phyloP scores from a whole-genome alignment of 2,113 vertebrate genomes.

The Albula glossodonta region DNA sequence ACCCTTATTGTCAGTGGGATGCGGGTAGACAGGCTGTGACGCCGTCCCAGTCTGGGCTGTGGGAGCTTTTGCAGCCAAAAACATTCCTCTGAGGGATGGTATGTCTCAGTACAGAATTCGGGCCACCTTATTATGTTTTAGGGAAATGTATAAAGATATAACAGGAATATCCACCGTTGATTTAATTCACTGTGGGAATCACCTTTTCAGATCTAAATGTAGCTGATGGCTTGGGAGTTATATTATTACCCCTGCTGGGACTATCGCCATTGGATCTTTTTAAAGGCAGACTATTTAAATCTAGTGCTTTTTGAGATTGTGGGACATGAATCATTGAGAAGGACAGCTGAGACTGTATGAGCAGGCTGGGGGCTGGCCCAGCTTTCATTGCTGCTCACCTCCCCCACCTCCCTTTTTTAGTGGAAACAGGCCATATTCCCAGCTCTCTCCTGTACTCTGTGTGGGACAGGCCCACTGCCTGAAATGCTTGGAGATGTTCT shows the following conservation, averaged over 20 bases:
- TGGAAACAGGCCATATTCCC: background rate
- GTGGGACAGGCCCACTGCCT: background rate
- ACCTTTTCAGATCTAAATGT: background rate
- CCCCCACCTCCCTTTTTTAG: background rate
- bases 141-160: background rate
- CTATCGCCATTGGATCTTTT: background rate
- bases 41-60: background rate
- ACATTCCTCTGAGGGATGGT: background rate
- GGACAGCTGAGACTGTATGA: background rate
- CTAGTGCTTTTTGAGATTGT: background rate
- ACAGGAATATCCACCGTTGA: background rate
- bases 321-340: background rate
- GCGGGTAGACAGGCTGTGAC: background rate
- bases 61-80: background rate
- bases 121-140: background rate
- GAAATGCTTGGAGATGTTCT: background rate
- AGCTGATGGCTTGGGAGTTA: background rate
- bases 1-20: background rate
- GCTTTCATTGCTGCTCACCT: background rate
- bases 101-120: background rate
- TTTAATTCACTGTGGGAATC: background rate
- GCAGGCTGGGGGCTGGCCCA: background rate
- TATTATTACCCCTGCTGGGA: background rate
- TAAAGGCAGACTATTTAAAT: background rate
- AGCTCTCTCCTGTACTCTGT: background rate